phyloP scores from a whole-genome alignment of 92 coral and sea anemone species.

The Siderastrea radians region DNA sequence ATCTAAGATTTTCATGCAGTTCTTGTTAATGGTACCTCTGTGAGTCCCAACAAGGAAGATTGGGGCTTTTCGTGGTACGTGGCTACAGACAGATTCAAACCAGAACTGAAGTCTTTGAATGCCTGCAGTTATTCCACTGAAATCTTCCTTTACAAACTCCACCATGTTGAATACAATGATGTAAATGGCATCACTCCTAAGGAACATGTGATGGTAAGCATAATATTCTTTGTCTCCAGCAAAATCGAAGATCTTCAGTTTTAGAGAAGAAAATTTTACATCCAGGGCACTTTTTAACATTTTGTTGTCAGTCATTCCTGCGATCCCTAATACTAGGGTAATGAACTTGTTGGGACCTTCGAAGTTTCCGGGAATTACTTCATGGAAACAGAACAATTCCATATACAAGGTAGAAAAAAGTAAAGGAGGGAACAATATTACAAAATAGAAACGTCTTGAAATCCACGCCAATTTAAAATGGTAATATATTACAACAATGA shows the following conservation, averaged over 20 bases:
- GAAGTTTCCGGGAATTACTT: neutral
- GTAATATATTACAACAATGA: neutral
- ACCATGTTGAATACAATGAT: too few species aligned
- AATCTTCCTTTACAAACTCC: too few species aligned
- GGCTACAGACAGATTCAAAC: neutral
- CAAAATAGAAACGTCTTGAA: neutral
- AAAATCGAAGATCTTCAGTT: too few species aligned
- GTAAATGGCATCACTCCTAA: too few species aligned
- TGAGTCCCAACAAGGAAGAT: conserved; percentile 52
- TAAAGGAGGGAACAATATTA: neutral
- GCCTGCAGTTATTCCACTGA: too few species aligned
- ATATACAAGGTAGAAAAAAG: neutral
- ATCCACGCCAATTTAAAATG: neutral
- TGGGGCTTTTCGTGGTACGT: too few species aligned
- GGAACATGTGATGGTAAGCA: too few species aligned
- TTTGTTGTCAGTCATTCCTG: too few species aligned
- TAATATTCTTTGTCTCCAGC: too few species aligned
- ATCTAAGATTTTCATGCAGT: neutral
- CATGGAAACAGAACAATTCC: neutral
- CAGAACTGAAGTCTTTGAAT: conserved; percentile 44
- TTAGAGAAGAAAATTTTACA: neutral
- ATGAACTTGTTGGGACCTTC: neutral
- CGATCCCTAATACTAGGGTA: neutral
- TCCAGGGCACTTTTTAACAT: conserved; percentile 37
- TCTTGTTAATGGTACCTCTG: conserved; percentile 11